Conservation (phyloP, 53 echinoderm and acorn worm genomes). For the Pentamera pediparva region DNA sequence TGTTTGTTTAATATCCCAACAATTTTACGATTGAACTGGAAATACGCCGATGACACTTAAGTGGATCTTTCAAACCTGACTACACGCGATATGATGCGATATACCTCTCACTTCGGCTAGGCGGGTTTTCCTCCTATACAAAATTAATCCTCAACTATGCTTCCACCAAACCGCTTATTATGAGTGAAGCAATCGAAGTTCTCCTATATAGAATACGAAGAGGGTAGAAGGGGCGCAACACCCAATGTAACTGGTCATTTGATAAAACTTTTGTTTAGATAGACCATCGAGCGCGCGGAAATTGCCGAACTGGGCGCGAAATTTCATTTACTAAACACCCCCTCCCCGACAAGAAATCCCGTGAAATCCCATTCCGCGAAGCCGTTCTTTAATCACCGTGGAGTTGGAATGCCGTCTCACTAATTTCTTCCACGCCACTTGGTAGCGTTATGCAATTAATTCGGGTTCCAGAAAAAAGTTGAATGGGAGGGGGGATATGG, state of each 20-base stretch:
- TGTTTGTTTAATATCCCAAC: too few relatives aligned
- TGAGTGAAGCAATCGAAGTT: too few relatives aligned
- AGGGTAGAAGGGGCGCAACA: background rate
- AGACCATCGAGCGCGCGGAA: slow-evolving; percentile 9
- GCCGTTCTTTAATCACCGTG: slow-evolving; percentile 26
- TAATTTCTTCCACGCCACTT: slow-evolving; percentile 17
- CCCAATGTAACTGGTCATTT: slow-evolving; percentile 24
- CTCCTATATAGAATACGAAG: background rate
- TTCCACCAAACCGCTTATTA: too few relatives aligned
- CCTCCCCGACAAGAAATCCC: slow-evolving; percentile 21
- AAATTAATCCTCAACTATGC: too few relatives aligned
- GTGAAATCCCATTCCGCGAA: slow-evolving; percentile 30
- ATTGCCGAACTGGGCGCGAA: slow-evolving; percentile 33
- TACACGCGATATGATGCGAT: too few relatives aligned
- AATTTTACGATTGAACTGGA: too few relatives aligned
- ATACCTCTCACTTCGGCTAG: too few relatives aligned
- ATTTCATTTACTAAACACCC: slow-evolving; percentile 31
- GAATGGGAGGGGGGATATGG: background rate
- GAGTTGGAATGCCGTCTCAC: slow-evolving; percentile 24
- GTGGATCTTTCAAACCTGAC: too few relatives aligned
- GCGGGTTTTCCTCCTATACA: too few relatives aligned
- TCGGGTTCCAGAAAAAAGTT: slow-evolving; percentile 8
- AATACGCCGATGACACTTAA: too few relatives aligned
- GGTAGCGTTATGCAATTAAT: slow-evolving; percentile 31
- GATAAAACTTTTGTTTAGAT: slow-evolving; percentile 21